Conservation (phyloP, 2,113 vertebrate genomes). For the pig (Sus scrofa) region DNA sequence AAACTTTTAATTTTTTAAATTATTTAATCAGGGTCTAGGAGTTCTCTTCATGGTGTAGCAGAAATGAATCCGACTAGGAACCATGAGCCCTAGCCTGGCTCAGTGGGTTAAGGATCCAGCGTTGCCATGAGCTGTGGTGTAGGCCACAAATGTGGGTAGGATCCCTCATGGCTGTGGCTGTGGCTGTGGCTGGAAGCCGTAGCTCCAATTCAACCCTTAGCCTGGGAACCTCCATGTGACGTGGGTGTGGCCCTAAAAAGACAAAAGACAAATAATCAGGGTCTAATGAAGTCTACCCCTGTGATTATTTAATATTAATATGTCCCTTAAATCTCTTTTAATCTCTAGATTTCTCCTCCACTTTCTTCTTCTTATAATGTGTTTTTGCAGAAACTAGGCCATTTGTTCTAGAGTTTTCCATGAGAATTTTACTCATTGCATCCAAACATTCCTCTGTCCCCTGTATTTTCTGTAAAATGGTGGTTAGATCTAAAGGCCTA, state of each 20-base stretch:
- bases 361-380: conserved; percentile 2
- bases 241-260: no score
- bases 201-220: no score
- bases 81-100: no score
- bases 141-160: no score
- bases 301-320: neutral
- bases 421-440: neutral
- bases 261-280: no score
- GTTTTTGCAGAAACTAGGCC: conserved; percentile 22
- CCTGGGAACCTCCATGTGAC: no score
- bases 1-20: conserved; percentile 27
- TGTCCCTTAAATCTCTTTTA: neutral
- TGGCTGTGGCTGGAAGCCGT: no score
- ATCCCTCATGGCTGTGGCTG: no score
- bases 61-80: no score
- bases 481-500: neutral
- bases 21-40: conserved; percentile 29
- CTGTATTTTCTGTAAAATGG: conserved; percentile 49
- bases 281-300: neutral
- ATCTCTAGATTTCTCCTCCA: neutral
- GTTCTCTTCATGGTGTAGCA: no score
- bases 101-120: no score
- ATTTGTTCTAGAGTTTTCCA: neutral
- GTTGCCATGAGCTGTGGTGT: no score
- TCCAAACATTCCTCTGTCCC: neutral